Percentiles rank a stretch among this genome's conserved stretches.
These are phyloP conservation scores for Shinisaurus crocodilurus DNA, from an alignment of 2,113 vertebrate genomes.

Conservation along the genomic window DNA sequence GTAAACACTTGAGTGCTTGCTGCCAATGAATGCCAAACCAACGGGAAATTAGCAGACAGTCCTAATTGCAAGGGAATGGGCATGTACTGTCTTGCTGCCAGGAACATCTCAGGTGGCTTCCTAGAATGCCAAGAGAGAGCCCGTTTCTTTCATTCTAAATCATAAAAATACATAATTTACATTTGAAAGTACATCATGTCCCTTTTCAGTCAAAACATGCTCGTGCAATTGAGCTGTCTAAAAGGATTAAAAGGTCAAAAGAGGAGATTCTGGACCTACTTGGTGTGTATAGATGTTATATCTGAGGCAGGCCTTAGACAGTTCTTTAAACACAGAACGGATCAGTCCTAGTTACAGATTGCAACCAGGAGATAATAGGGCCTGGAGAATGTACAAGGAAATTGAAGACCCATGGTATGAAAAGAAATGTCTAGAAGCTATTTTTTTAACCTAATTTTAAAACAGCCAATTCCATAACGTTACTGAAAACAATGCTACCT, in stretches of 20 bases:
- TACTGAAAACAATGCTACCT: rapidly evolving
- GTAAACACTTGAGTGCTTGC: neutral
- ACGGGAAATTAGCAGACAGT: conserved; percentile 29
- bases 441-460: neutral
- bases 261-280: neutral
- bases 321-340: conserved; percentile 27
- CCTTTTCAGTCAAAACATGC: conserved; percentile 39
- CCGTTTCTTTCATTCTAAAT: conserved; percentile 10
- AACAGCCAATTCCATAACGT: rapidly evolving
- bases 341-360: conserved; percentile 1
- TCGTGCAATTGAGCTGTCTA: conserved; percentile 57
- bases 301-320: conserved; percentile 42
- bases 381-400: neutral
- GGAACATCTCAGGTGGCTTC: conserved; percentile 32
- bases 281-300: conserved; percentile 39
- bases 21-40: conserved; percentile 39
- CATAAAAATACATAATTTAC: conserved; percentile 61
- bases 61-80: conserved; percentile 46
- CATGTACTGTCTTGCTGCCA: conserved; percentile 17
- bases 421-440: neutral
- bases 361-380: neutral
- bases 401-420: neutral
- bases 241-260: conserved; percentile 21
- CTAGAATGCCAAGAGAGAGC: conserved; percentile 1
- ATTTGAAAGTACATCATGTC: conserved; percentile 50